Evolutionary conservation across 2,113 vertebrate genomes (phyloP).

Genomic region (Rhabdomys dilectus): DNA sequence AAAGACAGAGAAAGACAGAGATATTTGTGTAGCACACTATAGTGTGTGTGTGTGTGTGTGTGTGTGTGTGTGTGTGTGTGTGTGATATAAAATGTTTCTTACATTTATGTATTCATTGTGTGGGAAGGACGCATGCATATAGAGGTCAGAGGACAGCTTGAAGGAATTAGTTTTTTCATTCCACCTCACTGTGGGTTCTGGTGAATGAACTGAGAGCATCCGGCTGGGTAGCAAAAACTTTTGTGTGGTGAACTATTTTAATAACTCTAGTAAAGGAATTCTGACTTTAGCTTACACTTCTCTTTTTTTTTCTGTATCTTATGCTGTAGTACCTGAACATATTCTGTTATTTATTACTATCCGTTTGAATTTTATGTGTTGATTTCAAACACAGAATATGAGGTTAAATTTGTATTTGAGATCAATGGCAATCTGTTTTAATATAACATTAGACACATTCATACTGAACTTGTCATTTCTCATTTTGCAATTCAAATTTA

Average conservation of each 20-base stretch:
- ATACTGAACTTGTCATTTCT: conserved; percentile 4
- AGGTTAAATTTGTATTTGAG: conserved; percentile 50
- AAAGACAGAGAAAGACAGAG: neutral
- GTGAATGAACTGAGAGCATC: neutral
- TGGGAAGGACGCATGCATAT: too few relatives aligned
- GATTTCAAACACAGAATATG: conserved; percentile 23
- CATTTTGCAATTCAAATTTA: conserved; percentile 24
- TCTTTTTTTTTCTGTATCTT: neutral
- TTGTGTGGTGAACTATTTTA: neutral
- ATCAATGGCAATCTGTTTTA: neutral
- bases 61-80: neutral
- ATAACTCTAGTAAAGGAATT: conserved; percentile 1
- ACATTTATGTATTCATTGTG: neutral
- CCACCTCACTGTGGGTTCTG: neutral
- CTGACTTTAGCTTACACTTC: neutral
- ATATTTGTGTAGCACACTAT: neutral
- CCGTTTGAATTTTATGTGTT: neutral
- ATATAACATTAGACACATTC: neutral
- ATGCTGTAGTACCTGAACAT: conserved; percentile 16
- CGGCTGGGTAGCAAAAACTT: neutral
- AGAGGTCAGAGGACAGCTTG: neutral
- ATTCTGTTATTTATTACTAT: neutral
- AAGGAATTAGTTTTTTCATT: neutral
- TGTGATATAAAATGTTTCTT: too few relatives aligned
- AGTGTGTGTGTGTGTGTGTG: too few relatives aligned